Conservation (phyloP, 2,113 vertebrate genomes). For the Neogobius melanostomus region DNA sequence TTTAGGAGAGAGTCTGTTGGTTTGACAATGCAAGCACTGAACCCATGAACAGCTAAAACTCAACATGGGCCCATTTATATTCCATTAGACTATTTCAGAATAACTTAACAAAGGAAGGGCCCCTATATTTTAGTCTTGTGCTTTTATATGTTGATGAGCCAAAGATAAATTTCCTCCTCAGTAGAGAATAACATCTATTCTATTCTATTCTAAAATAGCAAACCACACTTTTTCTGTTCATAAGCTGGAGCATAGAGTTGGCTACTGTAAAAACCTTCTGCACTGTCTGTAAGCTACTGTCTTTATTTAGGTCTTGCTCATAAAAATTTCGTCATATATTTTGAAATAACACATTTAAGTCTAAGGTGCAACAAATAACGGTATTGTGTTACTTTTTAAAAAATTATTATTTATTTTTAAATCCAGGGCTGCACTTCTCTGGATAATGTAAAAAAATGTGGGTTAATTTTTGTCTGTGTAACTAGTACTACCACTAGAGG, state of each 20-base stretch:
- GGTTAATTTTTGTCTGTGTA: background rate
- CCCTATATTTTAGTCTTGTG: too few relatives aligned
- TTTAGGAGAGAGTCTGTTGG: slow-evolving; percentile 19
- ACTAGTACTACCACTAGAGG: slow-evolving; percentile 45
- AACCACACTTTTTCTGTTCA: background rate
- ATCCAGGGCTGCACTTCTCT: slow-evolving; percentile 11
- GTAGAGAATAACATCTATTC: too few relatives aligned
- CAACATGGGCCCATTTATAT: slow-evolving; percentile 1
- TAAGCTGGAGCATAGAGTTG: slow-evolving; percentile 11
- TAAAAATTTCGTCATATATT: slow-evolving; percentile 40
- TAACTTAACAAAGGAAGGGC: background rate
- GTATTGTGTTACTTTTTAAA: slow-evolving; percentile 22
- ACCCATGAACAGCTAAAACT: slow-evolving; percentile 25
- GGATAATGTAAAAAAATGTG: background rate
- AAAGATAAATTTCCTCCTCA: too few relatives aligned
- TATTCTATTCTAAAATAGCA: background rate
- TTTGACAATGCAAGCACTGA: slow-evolving; percentile 13
- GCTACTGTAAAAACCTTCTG: slow-evolving; percentile 18
- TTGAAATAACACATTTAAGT: slow-evolving; percentile 20
- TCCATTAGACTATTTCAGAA: background rate
- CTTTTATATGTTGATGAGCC: too few relatives aligned
- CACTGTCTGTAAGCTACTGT: slow-evolving; percentile 35
- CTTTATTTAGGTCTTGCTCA: slow-evolving; percentile 60
- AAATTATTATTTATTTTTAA: slow-evolving; percentile 48
- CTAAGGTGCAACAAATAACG: slow-evolving; percentile 32